phyloP scores from a whole-genome alignment of 2,888 invertebrate species.

The Sympetrum striolatum region DNA sequence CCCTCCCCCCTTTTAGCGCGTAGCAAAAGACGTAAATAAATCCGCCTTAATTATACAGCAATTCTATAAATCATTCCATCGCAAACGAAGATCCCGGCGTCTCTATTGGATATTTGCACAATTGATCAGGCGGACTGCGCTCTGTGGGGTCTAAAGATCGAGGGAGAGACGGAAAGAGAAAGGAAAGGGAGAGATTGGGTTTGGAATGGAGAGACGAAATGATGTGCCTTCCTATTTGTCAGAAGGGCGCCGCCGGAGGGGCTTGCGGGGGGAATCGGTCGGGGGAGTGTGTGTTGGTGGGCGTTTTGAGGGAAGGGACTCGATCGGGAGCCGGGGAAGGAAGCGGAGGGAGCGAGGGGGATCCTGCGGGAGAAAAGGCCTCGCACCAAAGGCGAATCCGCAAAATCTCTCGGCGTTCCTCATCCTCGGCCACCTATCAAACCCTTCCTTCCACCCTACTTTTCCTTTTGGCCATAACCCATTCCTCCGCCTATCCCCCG shows the following conservation, averaged over 20 bases:
- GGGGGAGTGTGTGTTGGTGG: neutral
- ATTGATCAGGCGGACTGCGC: neutral
- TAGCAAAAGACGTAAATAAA: slow-evolving; percentile 28
- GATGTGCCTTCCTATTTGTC: slow-evolving; percentile 40
- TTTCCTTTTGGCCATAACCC: slow-evolving; percentile 39
- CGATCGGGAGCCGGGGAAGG: neutral
- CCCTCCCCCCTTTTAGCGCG: neutral
- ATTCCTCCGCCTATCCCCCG: slow-evolving; percentile 5
- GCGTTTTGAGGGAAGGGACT: neutral
- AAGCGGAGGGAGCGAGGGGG: neutral
- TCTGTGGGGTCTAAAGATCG: slow-evolving; percentile 14
- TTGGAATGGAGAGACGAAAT: slow-evolving; percentile 36
- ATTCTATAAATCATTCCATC: slow-evolving; percentile 31
- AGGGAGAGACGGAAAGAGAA: neutral
- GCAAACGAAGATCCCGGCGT: slow-evolving; percentile 19
- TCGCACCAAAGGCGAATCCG: slow-evolving; percentile 26
- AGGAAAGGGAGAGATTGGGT: neutral
- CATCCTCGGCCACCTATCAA: slow-evolving; percentile 39
- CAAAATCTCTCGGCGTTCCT: slow-evolving; percentile 32
- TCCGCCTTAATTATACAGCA: slow-evolving; percentile 34
- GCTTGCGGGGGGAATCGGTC: neutral
- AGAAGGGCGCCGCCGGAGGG: neutral
- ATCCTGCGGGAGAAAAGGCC: neutral
- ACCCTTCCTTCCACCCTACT: slow-evolving; percentile 16
- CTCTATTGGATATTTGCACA: slow-evolving; percentile 38